Conservation (phyloP, 2,797 vertebrate species). For the Mycteria americana region DNA sequence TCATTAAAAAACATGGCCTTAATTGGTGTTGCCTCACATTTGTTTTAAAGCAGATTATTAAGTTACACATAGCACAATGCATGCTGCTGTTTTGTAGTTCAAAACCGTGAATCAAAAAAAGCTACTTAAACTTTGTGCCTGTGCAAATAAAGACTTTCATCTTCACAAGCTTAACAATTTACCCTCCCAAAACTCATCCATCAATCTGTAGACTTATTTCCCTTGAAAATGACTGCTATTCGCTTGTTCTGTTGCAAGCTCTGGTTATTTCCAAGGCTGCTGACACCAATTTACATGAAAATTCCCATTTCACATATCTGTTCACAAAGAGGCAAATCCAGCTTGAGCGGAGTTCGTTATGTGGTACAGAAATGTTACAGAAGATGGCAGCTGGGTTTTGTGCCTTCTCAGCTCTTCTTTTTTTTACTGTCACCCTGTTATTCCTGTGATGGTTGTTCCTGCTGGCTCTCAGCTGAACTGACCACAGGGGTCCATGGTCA, state of each 20-base stretch:
- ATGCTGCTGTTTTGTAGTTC: background rate
- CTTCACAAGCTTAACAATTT: conserved; percentile 24
- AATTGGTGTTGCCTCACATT: conserved; percentile 34
- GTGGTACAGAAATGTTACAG: background rate
- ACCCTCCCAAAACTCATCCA: conserved; percentile 37
- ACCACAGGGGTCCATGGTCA: background rate
- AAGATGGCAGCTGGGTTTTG: background rate
- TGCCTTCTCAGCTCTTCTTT: background rate
- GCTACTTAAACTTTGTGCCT: conserved; percentile 31
- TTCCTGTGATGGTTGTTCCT: background rate
- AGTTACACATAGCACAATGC: background rate
- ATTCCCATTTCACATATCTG: conserved; percentile 8
- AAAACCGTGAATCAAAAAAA: background rate
- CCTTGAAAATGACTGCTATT: conserved; percentile 6
- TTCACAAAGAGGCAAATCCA: background rate
- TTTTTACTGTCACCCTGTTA: background rate
- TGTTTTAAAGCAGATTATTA: conserved; percentile 46
- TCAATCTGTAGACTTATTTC: conserved; percentile 40
- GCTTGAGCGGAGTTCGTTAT: background rate
- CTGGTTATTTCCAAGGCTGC: conserved; percentile 33
- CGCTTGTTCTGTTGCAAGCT: background rate
- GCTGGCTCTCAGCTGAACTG: background rate
- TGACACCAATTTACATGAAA: conserved; percentile 34
- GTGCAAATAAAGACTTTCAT: conserved; percentile 49
- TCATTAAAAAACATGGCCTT: conserved; percentile 31